Evolutionary conservation across 2,113 vertebrate species (phyloP), one percentile per base, ranked within the genome.

Genomic region (Sus scrofa): DNA sequence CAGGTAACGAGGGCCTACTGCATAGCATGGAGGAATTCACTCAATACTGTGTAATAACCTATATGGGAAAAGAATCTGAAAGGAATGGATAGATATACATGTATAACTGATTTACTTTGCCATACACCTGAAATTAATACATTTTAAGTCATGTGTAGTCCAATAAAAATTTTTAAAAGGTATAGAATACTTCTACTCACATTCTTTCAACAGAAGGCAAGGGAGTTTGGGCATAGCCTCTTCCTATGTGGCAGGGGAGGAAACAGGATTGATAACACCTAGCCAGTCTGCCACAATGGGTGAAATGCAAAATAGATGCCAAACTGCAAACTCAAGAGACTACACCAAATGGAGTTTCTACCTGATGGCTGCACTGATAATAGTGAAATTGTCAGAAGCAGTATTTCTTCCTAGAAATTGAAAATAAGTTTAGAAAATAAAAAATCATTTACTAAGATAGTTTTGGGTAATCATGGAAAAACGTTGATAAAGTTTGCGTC

Each of bases 371-470:
- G 14, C 12, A 79, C 7, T 22, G 27, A 65, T 79, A 87, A 65
- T 81, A 81, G 70, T 85, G 30, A 50, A 71, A 83, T 63, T 54
- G 7, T 91, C 27, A 50, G 52, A 73, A 85, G 50, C 7, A 20
- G 60, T 78, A 67, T 88, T 88, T 34, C 20, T 95, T 71, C 11
- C 22, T 74, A 89, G 22, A 67, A 27, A 82, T 62, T 56, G 37
- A 97, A 94, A 87, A 27, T 65, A 79, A 52, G 15, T 56, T 84
- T 37, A 71, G n/a, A 68, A 68, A 90, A 88, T 71, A 39, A 52
- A 77, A 70, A 70, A 27, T 52, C 20, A 84, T 82, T 95, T 88
- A 85, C 11, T 56, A 90, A 91, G 18, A 22, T 19, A 62, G 3
- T 70, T 95, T 81, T 54, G 75, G 74, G 32, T 52, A 79, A 58